Evolutionary conservation across 2,888 invertebrate genomes (phyloP).

Genomic region (Drosophila robusta): DNA sequence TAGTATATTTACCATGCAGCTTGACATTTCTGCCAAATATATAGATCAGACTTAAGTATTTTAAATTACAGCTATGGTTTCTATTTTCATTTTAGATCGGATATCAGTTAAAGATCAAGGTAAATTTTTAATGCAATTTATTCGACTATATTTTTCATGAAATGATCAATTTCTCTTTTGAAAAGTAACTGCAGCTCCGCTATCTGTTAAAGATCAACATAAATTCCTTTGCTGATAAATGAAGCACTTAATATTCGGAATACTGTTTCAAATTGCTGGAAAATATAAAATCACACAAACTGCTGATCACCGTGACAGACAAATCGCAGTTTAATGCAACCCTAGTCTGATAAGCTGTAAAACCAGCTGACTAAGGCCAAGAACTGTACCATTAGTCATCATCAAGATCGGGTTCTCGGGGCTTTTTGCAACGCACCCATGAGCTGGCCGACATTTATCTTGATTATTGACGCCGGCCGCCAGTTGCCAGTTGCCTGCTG

Average conservation of each 20-base stretch:
- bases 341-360: conserved; percentile 56
- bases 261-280: conserved; percentile 7
- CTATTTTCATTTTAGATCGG: not conserved
- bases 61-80: too few species aligned
- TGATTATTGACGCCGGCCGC: conserved; percentile 68
- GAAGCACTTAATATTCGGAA: conserved; percentile 38
- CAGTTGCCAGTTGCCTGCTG: conserved; percentile 22
- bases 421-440: conserved; percentile 72
- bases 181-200: not conserved
- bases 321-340: conserved; percentile 50
- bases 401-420: conserved; percentile 54
- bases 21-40: not conserved
- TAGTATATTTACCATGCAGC: not conserved
- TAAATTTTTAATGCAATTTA: not conserved
- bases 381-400: conserved; percentile 72
- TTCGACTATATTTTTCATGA: not conserved
- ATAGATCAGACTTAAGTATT: not conserved
- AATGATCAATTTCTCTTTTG: conserved; percentile 15
- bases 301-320: conserved; percentile 60
- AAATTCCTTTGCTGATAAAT: conserved; percentile 34
- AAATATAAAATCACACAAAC: conserved; percentile 29
- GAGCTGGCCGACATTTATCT: conserved; percentile 73
- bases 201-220: conserved; percentile 9
- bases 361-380: conserved; percentile 74
- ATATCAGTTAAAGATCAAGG: not conserved